phyloP scores from a whole-genome alignment of 1,140 invertebrate genomes.

The Euwallacea fornicatus region DNA sequence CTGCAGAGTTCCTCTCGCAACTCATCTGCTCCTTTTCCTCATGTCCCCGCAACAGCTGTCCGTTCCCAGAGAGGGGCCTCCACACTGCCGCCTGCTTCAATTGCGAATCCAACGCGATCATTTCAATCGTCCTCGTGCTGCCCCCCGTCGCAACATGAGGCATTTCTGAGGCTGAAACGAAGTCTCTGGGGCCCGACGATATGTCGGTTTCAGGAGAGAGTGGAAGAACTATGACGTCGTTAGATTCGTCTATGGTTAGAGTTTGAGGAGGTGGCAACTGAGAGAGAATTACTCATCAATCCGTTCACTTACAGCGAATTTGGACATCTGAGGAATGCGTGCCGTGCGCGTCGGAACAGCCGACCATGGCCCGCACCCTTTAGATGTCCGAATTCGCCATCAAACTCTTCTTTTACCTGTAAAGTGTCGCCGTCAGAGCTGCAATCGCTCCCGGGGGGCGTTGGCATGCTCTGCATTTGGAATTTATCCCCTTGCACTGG shows the following conservation, averaged over 20 bases:
- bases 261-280: background rate
- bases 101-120: conserved; percentile 6
- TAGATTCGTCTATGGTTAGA: conserved; percentile 13
- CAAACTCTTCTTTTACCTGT: conserved; percentile 21
- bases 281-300: too few species aligned
- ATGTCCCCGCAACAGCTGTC: conserved; percentile 3
- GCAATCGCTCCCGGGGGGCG: conserved; percentile 71
- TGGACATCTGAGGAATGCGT: too few species aligned
- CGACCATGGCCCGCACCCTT: too few species aligned
- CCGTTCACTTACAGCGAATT: too few species aligned
- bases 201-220: conserved; percentile 50
- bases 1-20: conserved; percentile 39
- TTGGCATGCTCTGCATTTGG: conserved; percentile 46
- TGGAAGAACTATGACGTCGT: conserved; percentile 50
- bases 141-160: conserved; percentile 14
- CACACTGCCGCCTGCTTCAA: background rate
- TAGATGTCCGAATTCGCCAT: too few species aligned
- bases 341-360: too few species aligned
- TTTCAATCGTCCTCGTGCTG: background rate
- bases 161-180: background rate
- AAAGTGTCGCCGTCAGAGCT: conserved; percentile 69
- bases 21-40: background rate
- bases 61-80: conserved; percentile 8
- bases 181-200: conserved; percentile 12
- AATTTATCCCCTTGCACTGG: conserved; percentile 43